Evolutionary conservation across 2,797 vertebrate species (phyloP).

Genomic region (Ctenochaetus hawaiiensis): DNA sequence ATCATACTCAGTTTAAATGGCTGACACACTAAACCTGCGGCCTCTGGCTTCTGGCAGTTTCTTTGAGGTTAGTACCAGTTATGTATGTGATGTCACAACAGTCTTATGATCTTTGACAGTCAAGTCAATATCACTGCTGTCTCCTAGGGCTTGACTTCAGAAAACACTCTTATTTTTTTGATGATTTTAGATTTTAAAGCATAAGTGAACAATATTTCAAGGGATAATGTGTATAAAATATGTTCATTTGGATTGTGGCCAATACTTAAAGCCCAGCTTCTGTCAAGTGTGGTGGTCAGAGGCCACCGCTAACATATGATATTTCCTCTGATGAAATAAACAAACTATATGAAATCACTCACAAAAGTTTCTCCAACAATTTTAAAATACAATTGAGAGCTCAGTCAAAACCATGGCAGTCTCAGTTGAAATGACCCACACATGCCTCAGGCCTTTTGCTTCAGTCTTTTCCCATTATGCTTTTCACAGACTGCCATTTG

Average conservation of each 20-base stretch:
- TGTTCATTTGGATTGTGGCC: slow-evolving; percentile 1
- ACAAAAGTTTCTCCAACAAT: background rate
- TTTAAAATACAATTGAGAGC: slow-evolving; percentile 6
- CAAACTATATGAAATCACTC: background rate
- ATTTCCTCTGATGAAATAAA: slow-evolving; percentile 2
- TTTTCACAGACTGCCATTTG: slow-evolving; percentile 25
- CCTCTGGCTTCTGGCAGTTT: slow-evolving; percentile 13
- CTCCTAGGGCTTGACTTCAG: background rate
- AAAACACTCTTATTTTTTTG: no score
- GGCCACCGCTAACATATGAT: background rate
- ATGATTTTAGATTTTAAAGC: no score
- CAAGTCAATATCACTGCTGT: background rate
- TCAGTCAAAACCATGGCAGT: slow-evolving; percentile 12
- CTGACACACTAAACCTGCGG: slow-evolving; percentile 33
- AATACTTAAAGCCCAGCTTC: background rate
- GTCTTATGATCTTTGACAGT: slow-evolving; percentile 20
- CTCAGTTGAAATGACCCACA: slow-evolving; percentile 19
- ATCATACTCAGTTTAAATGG: background rate
- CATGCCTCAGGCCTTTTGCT: slow-evolving; percentile 27
- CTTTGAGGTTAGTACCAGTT: slow-evolving; percentile 14
- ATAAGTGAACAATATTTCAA: background rate
- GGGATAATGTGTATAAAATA: background rate
- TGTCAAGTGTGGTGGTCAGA: background rate
- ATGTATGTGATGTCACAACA: background rate
- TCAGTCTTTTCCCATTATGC: slow-evolving; percentile 23